Evolutionary conservation across 2,113 vertebrate genomes (phyloP), one percentile per base, ranked within the genome.

Genomic region (Eonycteris spelaea): DNA sequence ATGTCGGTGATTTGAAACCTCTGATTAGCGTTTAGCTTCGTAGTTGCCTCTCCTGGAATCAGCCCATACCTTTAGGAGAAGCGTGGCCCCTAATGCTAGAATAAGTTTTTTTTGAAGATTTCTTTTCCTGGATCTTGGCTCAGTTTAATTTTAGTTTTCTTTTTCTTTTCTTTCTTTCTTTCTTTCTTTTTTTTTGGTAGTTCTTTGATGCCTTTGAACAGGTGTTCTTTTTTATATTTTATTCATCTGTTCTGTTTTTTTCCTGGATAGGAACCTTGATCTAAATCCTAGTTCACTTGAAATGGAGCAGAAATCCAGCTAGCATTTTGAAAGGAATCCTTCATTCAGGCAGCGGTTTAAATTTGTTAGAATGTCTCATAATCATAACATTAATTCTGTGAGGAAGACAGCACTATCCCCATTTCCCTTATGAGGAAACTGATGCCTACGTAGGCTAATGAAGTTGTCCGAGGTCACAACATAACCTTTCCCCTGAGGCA

Each of bases 141-240:
- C 35, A 82, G 9, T 68, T 22, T 80, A 85, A 86, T 93, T 95
- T 68, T 93, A 13, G 90, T 28, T 22, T 28, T 61, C 28, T 43
- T 7, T 43, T 43, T 43, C 4, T 43, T 43, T 43, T 4, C 7
- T n/a, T n/a, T n/a, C n/a, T n/a, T n/a, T n/a, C n/a, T 43, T 43
- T 4, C 7, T 43, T 43, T 4, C 7, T 43, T 43, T 43, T 7
- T 43, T 59, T 70, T 70, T 26, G 55, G 16, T 86, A 83, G 68
- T 90, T 78, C 48, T 97, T 93, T 85, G 73, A 77, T 95, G 13
- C 30, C 45, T 68, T 80, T 96, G 82, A 97, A 68, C 21, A 75
- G 61, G 87, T 82, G 33, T 63, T 87, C 55, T 71, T 90, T 88
- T 94, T 75, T 68, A 75, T 82, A 85, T 84, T 88, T 91, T 70